Evolutionary conservation across 2,888 invertebrate species (phyloP), one percentile per base, ranked within the genome.

Genomic region (Clanis bilineata): DNA sequence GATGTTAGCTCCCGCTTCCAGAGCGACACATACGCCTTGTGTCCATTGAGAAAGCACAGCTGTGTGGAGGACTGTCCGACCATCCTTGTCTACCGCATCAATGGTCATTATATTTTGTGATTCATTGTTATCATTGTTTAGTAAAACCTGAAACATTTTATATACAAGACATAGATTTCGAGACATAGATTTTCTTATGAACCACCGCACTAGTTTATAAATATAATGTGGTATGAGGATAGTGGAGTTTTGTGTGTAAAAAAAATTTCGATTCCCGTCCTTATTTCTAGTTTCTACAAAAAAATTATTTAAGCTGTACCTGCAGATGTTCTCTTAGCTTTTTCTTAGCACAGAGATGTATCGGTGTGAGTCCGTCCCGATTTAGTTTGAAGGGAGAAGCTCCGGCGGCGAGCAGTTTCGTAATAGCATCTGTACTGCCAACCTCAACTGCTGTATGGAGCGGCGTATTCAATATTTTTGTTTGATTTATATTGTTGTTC

Each of bases 31-130:
- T n/a, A n/a, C n/a, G n/a, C n/a, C n/a, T n/a, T n/a, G n/a, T n/a
- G n/a, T n/a, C n/a, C n/a, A n/a, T n/a, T n/a, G n/a, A n/a, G n/a
- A n/a, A n/a, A n/a, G n/a, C n/a, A n/a, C n/a, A n/a, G n/a, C n/a
- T n/a, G 81, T 69, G 60, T 89, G 90, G 0, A 93, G 76, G 0
- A 92, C 87, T 6, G 93, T 74, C 3, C 54, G 58, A 1, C 76
- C 73, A 6, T 25, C 38, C 9, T 23, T 32, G 47, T 76, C 69
- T 51, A 63, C 66, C 2, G 62, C 63, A 21, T 75, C 67, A 1
- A 69, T 47, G 3, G 45, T 45, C 22, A 21, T 41, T 6, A 45
- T 47, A 10, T 62, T 62, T 5, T 57, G 56, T 15, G 22, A 21
- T 15, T 28, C 45, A 3, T 22, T 32, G 32, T 60, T 60, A 1